phyloP scores from a whole-genome alignment of 2,113 vertebrate species.

The Stigmatopora nigra region DNA sequence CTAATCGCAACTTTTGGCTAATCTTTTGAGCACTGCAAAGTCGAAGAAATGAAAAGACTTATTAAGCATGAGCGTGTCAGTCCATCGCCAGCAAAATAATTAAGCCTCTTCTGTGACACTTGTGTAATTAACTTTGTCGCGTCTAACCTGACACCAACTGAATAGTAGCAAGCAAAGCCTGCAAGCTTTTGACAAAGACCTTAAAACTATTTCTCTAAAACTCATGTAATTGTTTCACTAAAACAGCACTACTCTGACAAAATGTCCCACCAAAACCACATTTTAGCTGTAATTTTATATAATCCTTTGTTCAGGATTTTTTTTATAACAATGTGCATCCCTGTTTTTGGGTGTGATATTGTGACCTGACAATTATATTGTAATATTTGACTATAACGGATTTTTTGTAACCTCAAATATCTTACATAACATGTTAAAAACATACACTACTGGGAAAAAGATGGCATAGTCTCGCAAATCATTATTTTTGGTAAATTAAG shows the following conservation, averaged over 20 bases:
- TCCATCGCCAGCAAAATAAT: neutral
- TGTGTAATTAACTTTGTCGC: neutral
- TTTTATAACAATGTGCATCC: neutral
- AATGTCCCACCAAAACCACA: neutral
- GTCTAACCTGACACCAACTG: neutral
- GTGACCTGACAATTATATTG: neutral
- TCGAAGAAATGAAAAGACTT: slow-evolving; percentile 5
- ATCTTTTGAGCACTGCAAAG: neutral
- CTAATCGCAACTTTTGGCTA: neutral
- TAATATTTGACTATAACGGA: neutral
- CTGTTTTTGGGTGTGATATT: neutral
- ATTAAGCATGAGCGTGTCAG: neutral
- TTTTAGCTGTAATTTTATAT: neutral
- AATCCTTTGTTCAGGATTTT: slow-evolving; percentile 3
- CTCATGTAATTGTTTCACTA: slow-evolving; percentile 1
- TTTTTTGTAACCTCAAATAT: neutral
- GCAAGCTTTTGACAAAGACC: slow-evolving; percentile 4
- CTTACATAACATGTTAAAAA: neutral
- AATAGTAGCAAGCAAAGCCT: neutral
- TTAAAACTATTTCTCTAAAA: neutral
- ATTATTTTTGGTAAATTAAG: neutral
- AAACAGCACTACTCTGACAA: neutral
- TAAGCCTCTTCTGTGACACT: neutral
- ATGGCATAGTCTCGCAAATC: neutral
- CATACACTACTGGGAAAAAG: neutral